Evolutionary conservation across 1,140 invertebrate species (phyloP).

Genomic region (Myzus persicae): DNA sequence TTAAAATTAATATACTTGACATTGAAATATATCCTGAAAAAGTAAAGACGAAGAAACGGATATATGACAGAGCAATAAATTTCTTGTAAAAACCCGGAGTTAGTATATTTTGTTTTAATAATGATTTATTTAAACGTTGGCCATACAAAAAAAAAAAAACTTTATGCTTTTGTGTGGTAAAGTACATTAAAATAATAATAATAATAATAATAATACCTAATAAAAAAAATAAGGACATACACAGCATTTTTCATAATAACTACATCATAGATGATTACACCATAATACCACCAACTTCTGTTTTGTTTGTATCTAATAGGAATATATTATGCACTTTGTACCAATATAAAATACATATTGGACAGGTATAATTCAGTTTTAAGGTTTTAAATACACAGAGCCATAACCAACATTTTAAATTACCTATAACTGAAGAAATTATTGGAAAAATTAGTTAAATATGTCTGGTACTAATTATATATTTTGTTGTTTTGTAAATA

Average conservation of each 20-base stretch:
- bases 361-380: background rate
- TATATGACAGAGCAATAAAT: slow-evolving; percentile 6
- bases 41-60: background rate
- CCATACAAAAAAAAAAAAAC: background rate
- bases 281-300: too few relatives aligned
- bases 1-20: slow-evolving; percentile 23
- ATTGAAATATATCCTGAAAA: slow-evolving; percentile 1
- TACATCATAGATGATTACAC: background rate
- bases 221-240: background rate
- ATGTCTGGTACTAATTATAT: background rate
- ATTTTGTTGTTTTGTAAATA: background rate
- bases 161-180: background rate
- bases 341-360: background rate
- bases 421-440: too few relatives aligned
- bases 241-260: background rate
- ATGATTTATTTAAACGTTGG: slow-evolving; percentile 22
- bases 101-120: slow-evolving; percentile 13
- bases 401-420: background rate
- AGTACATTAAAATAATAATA: background rate
- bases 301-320: background rate
- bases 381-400: background rate
- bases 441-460: background rate
- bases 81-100: background rate
- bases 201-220: too few relatives aligned
- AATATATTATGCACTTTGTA: background rate